A percentile compares a stretch with the other conserved stretches of the same genome.
These are phyloP conservation scores for Monochamus alternatus DNA, from an alignment of 2,888 invertebrate species.

Conservation along the genomic window DNA sequence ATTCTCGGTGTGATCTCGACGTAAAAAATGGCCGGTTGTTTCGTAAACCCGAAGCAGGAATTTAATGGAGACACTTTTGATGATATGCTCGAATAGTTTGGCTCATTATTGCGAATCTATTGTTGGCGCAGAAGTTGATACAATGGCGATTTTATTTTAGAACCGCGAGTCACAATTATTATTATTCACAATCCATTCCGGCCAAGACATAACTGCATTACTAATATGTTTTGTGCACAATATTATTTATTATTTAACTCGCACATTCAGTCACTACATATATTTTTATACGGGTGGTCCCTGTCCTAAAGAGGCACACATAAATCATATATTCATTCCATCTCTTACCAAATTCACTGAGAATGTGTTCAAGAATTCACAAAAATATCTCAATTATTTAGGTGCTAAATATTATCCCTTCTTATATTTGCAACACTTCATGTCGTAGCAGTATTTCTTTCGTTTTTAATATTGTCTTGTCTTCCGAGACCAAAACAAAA, in stretches of 20 bases:
- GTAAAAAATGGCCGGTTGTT: conserved; percentile 29
- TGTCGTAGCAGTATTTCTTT: no score
- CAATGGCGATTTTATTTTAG: conserved; percentile 22
- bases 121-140: conserved; percentile 24
- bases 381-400: no score
- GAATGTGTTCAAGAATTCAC: no score
- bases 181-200: conserved; percentile 14
- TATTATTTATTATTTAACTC: not conserved
- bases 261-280: not conserved
- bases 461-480: no score
- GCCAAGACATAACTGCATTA: conserved; percentile 15
- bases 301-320: not conserved
- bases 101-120: conserved; percentile 31
- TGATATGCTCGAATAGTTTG: conserved; percentile 36
- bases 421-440: no score
- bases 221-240: conserved; percentile 6
- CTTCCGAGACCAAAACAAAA: no score
- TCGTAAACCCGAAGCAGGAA: conserved; percentile 26
- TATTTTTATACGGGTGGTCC: conserved; percentile 3
- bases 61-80: conserved; percentile 36
- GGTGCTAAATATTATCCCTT: no score
- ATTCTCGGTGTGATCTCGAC: conserved; percentile 32
- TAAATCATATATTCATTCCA: not conserved
- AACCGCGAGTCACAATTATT: conserved; percentile 21
- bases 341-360: no score